Evolutionary conservation across 2,113 vertebrate genomes (phyloP), one percentile per base, ranked within the genome.

Genomic region (Apteryx owenii): DNA sequence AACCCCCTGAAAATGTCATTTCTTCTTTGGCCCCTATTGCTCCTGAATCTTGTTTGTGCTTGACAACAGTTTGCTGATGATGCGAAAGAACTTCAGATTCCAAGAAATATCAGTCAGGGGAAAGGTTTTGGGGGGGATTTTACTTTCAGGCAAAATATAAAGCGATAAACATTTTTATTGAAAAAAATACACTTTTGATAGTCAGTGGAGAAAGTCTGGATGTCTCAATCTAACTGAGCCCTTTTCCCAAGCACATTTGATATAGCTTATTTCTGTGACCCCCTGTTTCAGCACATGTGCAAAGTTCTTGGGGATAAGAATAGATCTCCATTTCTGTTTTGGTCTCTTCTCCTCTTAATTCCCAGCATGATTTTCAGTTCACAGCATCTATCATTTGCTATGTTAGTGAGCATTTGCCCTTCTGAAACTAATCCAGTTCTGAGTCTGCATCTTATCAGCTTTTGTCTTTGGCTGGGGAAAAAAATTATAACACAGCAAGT

Each of bases 401-500:
- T 40, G 16, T 72, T 23, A 44, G 33, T 7, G n/a, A 11, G 9
- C 11, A 13, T 75, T 62, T 85, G 33, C 29, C 31, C n/a, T 65
- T 91, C 71, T 1, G 7, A 87, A 72, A 33, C 4, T 26, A 13
- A 70, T n/a, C 19, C 62, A 3, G 9, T 64, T 70, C n/a, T 46
- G 23, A n/a, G 36, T 66, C 16, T 69, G 25, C 22, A 58, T 69
- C 72, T 13, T 44, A 50, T 29, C 25, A 71, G 5, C 62, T 82
- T 88, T 56, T 22, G 61, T 5, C 6, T 82, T 73, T 77, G 58
- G 7, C 66, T 82, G 40, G 51, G 22, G 18, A 26, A 79, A 91
- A 72, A 85, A 76, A 6, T 4, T 13, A 0, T 2, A 21, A 36
- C 0, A 3, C 31, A 20, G 1, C 33, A 76, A 83, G 77, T 62